Evolutionary conservation across 2,888 invertebrate species (phyloP).

Genomic region (Morpho deidamia): DNA sequence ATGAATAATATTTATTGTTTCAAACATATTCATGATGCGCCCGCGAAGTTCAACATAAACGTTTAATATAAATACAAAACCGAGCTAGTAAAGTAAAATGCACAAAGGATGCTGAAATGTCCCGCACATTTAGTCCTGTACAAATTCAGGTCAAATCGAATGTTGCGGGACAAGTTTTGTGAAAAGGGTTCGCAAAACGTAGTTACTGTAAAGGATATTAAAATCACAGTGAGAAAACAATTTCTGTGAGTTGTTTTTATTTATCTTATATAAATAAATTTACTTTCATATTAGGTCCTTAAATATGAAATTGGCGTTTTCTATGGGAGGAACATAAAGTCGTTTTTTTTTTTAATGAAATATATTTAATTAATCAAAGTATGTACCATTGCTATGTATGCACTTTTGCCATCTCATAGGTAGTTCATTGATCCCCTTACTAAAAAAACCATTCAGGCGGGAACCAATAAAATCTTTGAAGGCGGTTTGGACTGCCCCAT

Average conservation of each 20-base stretch:
- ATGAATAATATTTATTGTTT: too few relatives aligned
- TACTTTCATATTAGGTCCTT: constrained; percentile 11
- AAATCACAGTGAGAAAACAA: constrained; percentile 47
- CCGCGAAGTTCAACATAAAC: constrained; percentile 39
- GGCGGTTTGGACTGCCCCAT: too few relatives aligned
- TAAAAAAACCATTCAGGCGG: too few relatives aligned
- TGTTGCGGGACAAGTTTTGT: constrained; percentile 60
- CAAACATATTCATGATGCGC: background rate
- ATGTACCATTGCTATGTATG: too few relatives aligned
- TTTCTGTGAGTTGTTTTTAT: constrained; percentile 18
- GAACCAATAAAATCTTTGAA: too few relatives aligned
- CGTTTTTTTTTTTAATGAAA: too few relatives aligned
- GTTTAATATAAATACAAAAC: constrained; percentile 64
- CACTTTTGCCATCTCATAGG: too few relatives aligned
- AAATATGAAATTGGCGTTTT: too few relatives aligned
- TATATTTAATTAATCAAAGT: too few relatives aligned
- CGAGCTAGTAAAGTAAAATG: constrained; percentile 62
- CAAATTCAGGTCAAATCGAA: constrained; percentile 72
- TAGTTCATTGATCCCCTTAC: too few relatives aligned
- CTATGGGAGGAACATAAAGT: too few relatives aligned
- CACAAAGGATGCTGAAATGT: constrained; percentile 66
- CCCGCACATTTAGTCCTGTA: constrained; percentile 60
- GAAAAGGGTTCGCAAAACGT: constrained; percentile 64
- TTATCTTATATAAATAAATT: constrained; percentile 17
- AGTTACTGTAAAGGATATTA: constrained; percentile 57